A percentile compares a stretch with the other conserved stretches of the same genome.
phyloP scores from a whole-genome alignment of 2,113 vertebrate genomes.

The Paralichthys olivaceus region DNA sequence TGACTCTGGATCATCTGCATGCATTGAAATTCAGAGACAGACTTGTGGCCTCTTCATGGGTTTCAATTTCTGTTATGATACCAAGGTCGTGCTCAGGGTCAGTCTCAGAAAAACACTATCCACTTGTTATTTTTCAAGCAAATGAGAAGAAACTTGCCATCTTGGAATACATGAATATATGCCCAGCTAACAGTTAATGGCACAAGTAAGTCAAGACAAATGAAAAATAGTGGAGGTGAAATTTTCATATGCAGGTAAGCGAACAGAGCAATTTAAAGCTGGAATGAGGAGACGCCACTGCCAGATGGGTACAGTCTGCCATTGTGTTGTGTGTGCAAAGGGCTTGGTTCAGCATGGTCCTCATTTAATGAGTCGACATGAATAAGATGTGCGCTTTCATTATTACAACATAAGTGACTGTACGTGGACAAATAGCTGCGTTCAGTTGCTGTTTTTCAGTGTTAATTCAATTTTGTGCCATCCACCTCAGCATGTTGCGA shows the following conservation, averaged over 20 bases:
- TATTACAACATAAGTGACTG: not conserved
- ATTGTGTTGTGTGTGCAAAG: not conserved
- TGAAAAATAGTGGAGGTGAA: conserved; percentile 55
- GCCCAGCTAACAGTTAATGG: conserved; percentile 1
- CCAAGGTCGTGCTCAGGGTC: conserved; percentile 27
- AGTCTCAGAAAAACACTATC: conserved; percentile 8
- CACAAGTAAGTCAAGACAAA: conserved; percentile 9
- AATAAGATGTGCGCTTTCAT: conserved; percentile 10
- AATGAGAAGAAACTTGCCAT: not conserved
- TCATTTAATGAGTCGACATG: conserved; percentile 9
- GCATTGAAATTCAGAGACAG: conserved; percentile 1
- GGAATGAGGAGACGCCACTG: conserved; percentile 21
- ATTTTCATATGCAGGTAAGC: conserved; percentile 57
- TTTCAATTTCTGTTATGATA: conserved; percentile 32
- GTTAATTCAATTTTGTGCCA: not conserved
- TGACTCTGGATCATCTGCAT: conserved; percentile 18
- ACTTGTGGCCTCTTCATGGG: not conserved
- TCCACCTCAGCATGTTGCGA: not conserved
- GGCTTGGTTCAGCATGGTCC: not conserved
- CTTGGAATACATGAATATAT: not conserved
- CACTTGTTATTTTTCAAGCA: not conserved
- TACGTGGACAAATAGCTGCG: too few species aligned
- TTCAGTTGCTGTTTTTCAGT: not conserved
- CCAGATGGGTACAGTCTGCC: conserved; percentile 24
- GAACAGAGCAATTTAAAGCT: conserved; percentile 50